Base-by-base conservation (phyloP, 1,140 invertebrate species). In the Papilio dardanus region DNA sequence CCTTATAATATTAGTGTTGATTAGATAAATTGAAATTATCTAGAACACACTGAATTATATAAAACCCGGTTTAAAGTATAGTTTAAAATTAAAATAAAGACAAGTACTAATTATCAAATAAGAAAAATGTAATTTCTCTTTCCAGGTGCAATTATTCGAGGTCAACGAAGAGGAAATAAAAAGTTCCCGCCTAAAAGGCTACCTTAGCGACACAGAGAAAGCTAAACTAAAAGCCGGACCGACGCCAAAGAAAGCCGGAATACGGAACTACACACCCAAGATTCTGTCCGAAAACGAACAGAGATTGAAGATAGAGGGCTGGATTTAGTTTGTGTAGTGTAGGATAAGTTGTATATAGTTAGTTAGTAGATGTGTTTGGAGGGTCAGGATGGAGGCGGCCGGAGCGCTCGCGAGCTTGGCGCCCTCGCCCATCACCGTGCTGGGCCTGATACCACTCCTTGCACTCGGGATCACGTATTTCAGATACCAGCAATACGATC, bases 401-500 rank as follows among this genome's bases (percentile, higher is more conserved):
- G 92, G 92, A 79, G 90, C 90, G 78, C 81, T 94, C 80, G 93
- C 91, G 79, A 92, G 92, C 74, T 87, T 94, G 77, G 90, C 91
- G 69, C 92, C 90, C 74, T 93, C 91, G 62, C 91, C 91, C 30
- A 92, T 93, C 75, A 92, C 93, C 28, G 95, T 97, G 69, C 94
- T 96, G 87, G 95, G 96, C 78, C 94, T 98, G 83, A 95, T 98
- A 81, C 96, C 97, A 77, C 94, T 98, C 69, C 93, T 97, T 82
- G 96, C 96, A 68, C 95, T 97, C 71, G 96, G 96, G 58, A 94
- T 98, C 81, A 96, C 97, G 71, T 97, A 96, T 86, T 96, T 97
- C 93, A 95, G 96, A 83, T 98, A 98, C 93, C 95, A 96, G 83
- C 95, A 94, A 80, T 94, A 96, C 75, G 97, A 98, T 92, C 97